A percentile compares a stretch with the other conserved stretches of the same genome.
These are phyloP conservation scores for Helogale parvula DNA, from an alignment of 2,113 vertebrate genomes.

Conservation along the genomic window DNA sequence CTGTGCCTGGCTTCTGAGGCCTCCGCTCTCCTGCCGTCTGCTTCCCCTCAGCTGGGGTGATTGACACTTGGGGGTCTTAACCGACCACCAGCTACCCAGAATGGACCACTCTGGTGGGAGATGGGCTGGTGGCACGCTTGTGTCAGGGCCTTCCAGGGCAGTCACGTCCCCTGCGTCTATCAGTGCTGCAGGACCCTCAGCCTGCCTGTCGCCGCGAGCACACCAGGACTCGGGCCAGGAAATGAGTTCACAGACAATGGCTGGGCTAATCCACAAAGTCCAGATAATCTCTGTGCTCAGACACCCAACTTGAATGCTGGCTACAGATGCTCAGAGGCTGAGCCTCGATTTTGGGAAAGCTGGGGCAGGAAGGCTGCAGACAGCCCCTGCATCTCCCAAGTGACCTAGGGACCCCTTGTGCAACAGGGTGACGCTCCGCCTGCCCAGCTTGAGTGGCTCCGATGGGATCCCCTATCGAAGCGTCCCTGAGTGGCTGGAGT, in stretches of 20 bases:
- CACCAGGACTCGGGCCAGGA: constrained; percentile 57
- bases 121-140: not conserved
- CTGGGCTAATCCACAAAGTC: not conserved
- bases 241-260: constrained; percentile 49
- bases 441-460: constrained; percentile 87
- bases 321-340: not conserved
- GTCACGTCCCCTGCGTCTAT: not conserved
- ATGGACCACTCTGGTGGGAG: not conserved
- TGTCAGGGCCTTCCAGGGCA: not conserved
- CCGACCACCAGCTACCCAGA: not conserved
- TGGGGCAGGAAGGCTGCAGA: not conserved
- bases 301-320: not conserved
- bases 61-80: not conserved
- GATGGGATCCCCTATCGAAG: constrained; percentile 87
- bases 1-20: not conserved
- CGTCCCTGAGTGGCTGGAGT: constrained; percentile 87
- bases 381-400: not conserved
- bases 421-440: constrained; percentile 85
- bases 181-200: not conserved
- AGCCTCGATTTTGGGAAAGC: not conserved
- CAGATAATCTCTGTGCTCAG: not conserved
- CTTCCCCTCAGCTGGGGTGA: not conserved
- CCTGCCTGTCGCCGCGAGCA: not conserved
- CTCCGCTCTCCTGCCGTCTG: not conserved
- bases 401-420: not conserved